phyloP scores from a whole-genome alignment of 1,140 invertebrate species.

The Laupala kohalensis region DNA sequence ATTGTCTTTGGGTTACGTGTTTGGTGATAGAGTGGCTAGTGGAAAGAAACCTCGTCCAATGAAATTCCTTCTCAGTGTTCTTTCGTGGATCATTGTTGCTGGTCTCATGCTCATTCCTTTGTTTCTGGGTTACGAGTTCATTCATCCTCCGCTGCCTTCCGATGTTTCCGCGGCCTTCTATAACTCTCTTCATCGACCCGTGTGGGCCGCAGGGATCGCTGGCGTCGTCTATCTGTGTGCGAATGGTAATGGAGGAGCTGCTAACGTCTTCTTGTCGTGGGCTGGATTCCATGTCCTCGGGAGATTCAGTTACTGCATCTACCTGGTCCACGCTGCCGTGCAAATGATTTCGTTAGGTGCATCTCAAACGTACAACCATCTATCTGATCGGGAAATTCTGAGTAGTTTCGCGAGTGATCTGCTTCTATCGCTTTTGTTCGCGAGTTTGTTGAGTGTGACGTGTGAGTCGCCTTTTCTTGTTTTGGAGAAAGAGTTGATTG shows the following conservation, averaged over 20 bases:
- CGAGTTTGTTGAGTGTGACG: background rate
- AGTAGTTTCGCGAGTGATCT: background rate
- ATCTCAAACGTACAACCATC: background rate
- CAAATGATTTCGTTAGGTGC: background rate
- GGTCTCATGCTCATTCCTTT: background rate
- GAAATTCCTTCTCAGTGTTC: background rate
- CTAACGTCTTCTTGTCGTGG: slow-evolving; percentile 39
- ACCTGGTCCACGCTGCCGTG: background rate
- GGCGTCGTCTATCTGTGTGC: background rate
- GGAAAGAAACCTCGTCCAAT: background rate
- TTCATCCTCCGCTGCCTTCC: background rate
- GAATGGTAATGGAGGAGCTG: slow-evolving; percentile 25
- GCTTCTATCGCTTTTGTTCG: background rate
- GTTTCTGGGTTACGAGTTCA: background rate
- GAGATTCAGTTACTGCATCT: background rate
- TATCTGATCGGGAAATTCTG: background rate
- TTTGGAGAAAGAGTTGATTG: background rate
- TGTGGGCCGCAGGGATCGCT: background rate
- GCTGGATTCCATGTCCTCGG: slow-evolving; percentile 33
- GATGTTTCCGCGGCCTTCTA: background rate
- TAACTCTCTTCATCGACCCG: background rate
- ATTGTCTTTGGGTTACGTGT: background rate
- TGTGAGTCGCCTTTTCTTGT: background rate
- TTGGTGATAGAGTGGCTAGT: background rate
- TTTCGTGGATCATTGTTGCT: background rate